Evolutionary conservation across 1,140 invertebrate genomes (phyloP).

Genomic region (Bemisia tabaci): DNA sequence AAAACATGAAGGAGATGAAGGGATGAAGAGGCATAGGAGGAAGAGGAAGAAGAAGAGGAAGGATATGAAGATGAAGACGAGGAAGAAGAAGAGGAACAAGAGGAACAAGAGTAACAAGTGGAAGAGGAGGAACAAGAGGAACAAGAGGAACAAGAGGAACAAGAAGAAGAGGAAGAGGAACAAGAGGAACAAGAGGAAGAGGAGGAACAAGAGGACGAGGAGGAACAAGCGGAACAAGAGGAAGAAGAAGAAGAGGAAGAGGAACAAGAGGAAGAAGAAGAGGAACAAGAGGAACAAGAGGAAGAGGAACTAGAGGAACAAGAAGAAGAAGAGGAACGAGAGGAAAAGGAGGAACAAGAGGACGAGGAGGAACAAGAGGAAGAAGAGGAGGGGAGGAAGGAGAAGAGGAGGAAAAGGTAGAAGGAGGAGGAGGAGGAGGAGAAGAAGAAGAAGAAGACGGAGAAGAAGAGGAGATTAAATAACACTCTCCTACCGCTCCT

Average conservation of each 20-base stretch:
- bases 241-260: neutral
- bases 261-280: neutral
- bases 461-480: no score
- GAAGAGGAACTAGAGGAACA: neutral
- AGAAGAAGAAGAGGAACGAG: neutral
- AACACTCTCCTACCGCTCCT: no score
- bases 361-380: neutral
- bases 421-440: neutral
- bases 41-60: neutral
- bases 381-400: no score
- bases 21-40: neutral
- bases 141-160: no score
- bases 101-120: no score
- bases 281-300: neutral
- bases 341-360: neutral
- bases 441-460: neutral
- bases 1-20: neutral
- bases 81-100: neutral
- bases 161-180: neutral
- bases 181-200: neutral
- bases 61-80: neutral
- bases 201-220: neutral
- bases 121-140: no score
- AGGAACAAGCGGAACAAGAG: neutral
- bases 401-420: neutral